phyloP scores from a whole-genome alignment of 2,113 vertebrate species.

The Lophochroa leadbeateri region DNA sequence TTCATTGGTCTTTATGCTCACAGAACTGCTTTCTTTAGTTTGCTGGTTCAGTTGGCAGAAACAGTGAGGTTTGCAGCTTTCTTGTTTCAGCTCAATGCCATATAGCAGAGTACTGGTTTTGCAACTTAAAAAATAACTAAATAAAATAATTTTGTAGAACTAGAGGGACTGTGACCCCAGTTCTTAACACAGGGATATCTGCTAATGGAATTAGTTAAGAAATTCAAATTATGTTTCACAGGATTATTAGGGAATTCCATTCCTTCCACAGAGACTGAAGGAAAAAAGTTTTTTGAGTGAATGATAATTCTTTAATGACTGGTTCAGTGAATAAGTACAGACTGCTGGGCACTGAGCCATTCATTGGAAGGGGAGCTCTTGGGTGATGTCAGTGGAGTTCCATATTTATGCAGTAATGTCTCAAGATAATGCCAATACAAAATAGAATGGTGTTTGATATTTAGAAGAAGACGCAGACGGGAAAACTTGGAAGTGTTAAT shows the following conservation, averaged over 20 bases:
- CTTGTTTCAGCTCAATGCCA: background rate
- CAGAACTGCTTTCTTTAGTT: background rate
- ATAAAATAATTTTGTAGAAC: background rate
- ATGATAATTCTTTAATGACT: constrained; percentile 9
- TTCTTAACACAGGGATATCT: background rate
- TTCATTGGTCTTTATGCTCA: background rate
- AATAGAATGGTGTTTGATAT: constrained; percentile 39
- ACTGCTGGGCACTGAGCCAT: constrained; percentile 33
- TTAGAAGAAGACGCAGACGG: background rate
- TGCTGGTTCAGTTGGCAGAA: background rate
- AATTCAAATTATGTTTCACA: background rate
- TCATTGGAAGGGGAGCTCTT: constrained; percentile 1
- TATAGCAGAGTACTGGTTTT: background rate
- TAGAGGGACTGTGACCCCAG: background rate
- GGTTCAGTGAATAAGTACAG: constrained; percentile 18
- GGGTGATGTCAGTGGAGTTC: constrained; percentile 29
- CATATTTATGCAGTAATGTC: constrained; percentile 37
- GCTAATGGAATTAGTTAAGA: background rate
- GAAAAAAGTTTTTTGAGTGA: background rate
- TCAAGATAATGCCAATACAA: constrained; percentile 46
- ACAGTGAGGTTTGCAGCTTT: background rate
- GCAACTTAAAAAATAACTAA: background rate
- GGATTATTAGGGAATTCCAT: background rate
- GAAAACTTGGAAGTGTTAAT: constrained; percentile 27
- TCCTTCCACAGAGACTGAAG: background rate